Percentiles rank a stretch among this genome's conserved stretches.
phyloP scores from a whole-genome alignment of 2,113 vertebrate species.

The Dasyprocta punctata region DNA sequence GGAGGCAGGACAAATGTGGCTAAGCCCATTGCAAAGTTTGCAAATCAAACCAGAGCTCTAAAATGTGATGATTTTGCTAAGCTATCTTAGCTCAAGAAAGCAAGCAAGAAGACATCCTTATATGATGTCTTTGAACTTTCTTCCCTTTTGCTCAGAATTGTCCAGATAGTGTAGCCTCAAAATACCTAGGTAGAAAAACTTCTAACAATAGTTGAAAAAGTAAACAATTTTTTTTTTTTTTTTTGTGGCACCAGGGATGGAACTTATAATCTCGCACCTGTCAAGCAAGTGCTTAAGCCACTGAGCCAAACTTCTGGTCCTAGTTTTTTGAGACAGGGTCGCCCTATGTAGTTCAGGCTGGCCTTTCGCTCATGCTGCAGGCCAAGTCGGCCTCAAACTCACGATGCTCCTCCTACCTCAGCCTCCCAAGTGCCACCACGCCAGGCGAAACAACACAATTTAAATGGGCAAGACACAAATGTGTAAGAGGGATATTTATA shows the following conservation, averaged over 20 bases:
- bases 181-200: background rate
- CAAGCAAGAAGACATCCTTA: background rate
- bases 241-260: no score
- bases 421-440: no score
- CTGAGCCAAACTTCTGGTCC: no score
- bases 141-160: background rate
- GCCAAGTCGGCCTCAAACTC: no score
- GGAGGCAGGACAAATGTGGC: background rate
- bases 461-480: background rate
- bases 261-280: no score
- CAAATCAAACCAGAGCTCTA: conserved; percentile 28
- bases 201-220: conserved; percentile 16
- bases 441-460: background rate
- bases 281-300: no score
- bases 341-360: no score
- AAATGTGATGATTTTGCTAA: conserved; percentile 4
- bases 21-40: background rate
- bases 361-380: no score
- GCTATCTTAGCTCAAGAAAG: background rate
- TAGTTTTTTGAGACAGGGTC: no score
- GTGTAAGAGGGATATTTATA: background rate
- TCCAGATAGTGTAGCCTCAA: background rate
- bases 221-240: no score
- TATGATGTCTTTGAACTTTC: background rate
- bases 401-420: no score